Base-by-base conservation (phyloP, 2,888 invertebrate species). In the Oxyscelio sp. region DNA sequence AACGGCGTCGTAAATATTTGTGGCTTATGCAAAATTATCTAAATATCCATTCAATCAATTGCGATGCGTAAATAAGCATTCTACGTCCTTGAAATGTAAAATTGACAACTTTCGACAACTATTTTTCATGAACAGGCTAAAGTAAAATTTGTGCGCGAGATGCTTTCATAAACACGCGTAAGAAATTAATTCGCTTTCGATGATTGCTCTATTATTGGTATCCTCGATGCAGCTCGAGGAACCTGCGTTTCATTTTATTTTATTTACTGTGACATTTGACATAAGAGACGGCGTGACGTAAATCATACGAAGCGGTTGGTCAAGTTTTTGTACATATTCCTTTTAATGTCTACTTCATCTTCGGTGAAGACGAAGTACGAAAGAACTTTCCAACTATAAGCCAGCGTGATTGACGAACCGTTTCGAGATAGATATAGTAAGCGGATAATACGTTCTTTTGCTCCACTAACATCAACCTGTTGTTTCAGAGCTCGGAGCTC, bases 401-500 rank as follows among this genome's bases (percentile, higher is more conserved):
- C 45, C 31, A 21, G 19, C 65, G 27, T 9, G 58, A 58, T 40
- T 59, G 54, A 31, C 43, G 17, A 54, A 61, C 40, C 45, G 11
- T 74, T 74, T 78, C 61, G 6, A 68, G 15, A 43, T 13, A 40
- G 3, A 45, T 66, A 52, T 22, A n/a, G 50, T 74, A 50, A 21
- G 27, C 31, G 31, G 40, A 68, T 78, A 78, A 52, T 68, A 21
- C 22, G 43, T 65, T 34, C 34, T 61, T 68, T 66, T 56, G 40
- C 11, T 43, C 27, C 68, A 78, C 50, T 68, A 52, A 70, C 50
- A 19, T 48, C 4, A 15, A 17, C 9, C 11, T 34, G n/a, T 70
- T 77, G 22, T 90, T 91, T 31, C 85, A 94, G 94, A 86, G n/a
- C 83, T 93, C 68, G 86, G 80, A 17, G 77, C 78, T 38, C 85